Percentiles rank a stretch among this genome's conserved stretches.
Conservation (phyloP, 2,113 vertebrate genomes). For the Austrofundulus limnaeus region DNA sequence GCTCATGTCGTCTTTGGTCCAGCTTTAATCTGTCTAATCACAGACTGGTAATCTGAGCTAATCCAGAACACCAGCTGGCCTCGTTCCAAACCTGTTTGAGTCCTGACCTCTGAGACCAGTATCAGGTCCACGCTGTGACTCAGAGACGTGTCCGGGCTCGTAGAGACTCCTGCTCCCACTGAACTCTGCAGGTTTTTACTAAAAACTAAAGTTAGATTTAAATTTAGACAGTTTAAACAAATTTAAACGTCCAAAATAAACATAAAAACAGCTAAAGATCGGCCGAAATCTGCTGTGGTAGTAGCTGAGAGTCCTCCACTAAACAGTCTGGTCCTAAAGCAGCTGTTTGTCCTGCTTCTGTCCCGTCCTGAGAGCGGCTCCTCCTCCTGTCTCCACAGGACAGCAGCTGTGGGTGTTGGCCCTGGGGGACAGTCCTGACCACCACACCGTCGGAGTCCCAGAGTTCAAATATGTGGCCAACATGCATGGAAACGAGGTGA, state of each 20-base stretch:
- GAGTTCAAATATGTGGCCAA: slow-evolving; percentile 95
- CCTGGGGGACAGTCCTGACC: slow-evolving; percentile 82
- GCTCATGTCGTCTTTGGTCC: slow-evolving; percentile 49
- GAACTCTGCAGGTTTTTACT: no score
- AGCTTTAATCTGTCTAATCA: slow-evolving; percentile 53
- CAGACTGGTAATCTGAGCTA: slow-evolving; percentile 55
- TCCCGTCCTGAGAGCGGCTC: no score
- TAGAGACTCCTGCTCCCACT: no score
- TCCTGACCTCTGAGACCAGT: neutral
- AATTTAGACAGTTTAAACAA: no score
- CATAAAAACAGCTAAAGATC: no score
- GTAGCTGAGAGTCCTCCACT: no score
- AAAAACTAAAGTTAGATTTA: no score
- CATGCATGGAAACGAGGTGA: slow-evolving; percentile 95
- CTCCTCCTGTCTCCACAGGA: slow-evolving; percentile 75
- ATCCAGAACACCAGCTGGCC: slow-evolving; percentile 57
- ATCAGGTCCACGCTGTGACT: neutral
- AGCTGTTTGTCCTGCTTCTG: no score
- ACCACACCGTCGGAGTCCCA: slow-evolving; percentile 86
- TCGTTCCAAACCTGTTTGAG: slow-evolving; percentile 20
- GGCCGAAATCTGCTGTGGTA: no score
- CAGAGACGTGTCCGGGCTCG: neutral
- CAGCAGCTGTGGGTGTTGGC: slow-evolving; percentile 90
- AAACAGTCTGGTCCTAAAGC: no score
- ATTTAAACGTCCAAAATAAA: no score